Evolutionary conservation across 2,113 vertebrate species (phyloP), one percentile per base, ranked within the genome.

Genomic region (Numida meleagris): DNA sequence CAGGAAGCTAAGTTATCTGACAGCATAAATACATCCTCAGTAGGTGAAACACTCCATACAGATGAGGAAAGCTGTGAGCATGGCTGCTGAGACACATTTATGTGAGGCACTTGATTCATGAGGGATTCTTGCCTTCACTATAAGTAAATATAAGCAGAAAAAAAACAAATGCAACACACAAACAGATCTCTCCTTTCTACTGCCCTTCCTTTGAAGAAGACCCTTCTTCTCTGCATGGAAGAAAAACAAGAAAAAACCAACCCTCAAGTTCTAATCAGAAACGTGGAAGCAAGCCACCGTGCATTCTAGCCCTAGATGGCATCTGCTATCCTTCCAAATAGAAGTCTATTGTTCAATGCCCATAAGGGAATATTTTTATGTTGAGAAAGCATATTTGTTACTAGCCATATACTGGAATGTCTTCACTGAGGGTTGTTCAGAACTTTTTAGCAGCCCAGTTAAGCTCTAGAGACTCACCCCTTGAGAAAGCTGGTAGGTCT

Each of bases 401-500:
- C 55, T 2, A 87, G 2, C 20, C n/a, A 20, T 0, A 2, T 8
- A 51, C 20, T 6, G 10, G 10, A 67, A 61, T 3, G 9, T 1
- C 43, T 50, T 73, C 43, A 65, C 27, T 29, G 14, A 14, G 67
- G 57, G 78, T 12, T 34, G 31, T 19, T 53, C 34, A 58, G 12
- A 80, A 21, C 31, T 1, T 33, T 77, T 16, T 4, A 65, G 34
- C 66, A 45, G 2, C 13, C 31, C 4, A 19, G 21, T 5, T 12
- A 40, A 19, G 33, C 27, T 43, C 62, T 33, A 67, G 6, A 24
- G 34, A 16, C 98, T 75, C 88, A 99, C 99, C 98, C 99, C 99
- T 5, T 98, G 98, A 33, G 98, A 98, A 27, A 99, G 97, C 48
- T 98, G 98, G 74, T 99, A 99, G 25, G 99, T 99, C 97, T 99